Conservation (phyloP, 2,797 vertebrate species). For the Anniella stebbinsi region DNA sequence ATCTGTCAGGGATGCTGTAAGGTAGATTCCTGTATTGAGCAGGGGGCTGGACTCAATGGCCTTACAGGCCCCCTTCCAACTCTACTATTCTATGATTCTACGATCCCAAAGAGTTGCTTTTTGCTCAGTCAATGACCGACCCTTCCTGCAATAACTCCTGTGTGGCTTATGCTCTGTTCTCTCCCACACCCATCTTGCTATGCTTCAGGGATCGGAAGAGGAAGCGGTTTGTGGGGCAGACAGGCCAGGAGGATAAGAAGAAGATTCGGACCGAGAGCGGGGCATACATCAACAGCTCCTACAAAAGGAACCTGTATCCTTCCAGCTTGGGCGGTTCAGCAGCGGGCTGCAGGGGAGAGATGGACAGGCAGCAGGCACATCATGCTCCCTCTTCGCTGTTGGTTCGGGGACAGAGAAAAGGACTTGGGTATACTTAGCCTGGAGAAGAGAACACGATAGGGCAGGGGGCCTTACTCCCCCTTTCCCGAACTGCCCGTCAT, state of each 20-base stretch:
- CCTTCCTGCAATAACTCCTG: too few species aligned
- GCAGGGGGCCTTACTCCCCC: too few species aligned
- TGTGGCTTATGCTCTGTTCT: not conserved
- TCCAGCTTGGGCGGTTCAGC: not conserved
- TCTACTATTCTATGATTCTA: too few species aligned
- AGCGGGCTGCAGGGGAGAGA: rapidly evolving
- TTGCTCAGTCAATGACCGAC: not conserved
- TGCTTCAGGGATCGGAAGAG: slow-evolving; percentile 92
- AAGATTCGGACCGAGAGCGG: slow-evolving; percentile 90
- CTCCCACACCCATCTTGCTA: not conserved
- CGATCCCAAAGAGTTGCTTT: not conserved
- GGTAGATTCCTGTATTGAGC: too few species aligned
- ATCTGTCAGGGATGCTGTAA: too few species aligned
- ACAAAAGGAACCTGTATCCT: slow-evolving; percentile 97
- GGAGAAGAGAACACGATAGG: too few species aligned
- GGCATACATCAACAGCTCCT: slow-evolving; percentile 84
- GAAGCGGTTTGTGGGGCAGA: slow-evolving; percentile 91
- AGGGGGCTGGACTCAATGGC: too few species aligned
- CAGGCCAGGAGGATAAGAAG: slow-evolving; percentile 88
- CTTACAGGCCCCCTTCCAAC: too few species aligned
- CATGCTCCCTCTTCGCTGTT: not conserved
- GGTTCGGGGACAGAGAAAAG: not conserved
- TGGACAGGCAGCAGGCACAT: not conserved
- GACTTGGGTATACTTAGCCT: too few species aligned
- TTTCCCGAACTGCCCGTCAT: too few species aligned